Evolutionary conservation across 2,113 vertebrate genomes (phyloP), one percentile per base, ranked within the genome.

Genomic region (Pseudorhombus dupliciocellatus): DNA sequence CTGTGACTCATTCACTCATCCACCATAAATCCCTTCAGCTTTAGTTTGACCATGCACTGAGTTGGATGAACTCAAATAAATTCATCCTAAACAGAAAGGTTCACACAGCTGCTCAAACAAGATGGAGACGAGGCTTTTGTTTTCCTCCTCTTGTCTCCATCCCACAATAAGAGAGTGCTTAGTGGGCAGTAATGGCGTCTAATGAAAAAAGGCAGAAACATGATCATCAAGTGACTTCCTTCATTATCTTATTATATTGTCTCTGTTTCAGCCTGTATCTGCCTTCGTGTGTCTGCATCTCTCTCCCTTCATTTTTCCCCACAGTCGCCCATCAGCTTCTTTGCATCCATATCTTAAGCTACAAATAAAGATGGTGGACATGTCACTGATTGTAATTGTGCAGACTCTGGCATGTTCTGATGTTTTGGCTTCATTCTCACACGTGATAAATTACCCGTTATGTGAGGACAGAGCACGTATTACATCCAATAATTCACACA

Each of bases 121-220:
- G 21, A 42, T 16, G 16, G n/a, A 9, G n/a, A 2, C 20, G 20
- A 66, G 42, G 31, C 24, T 15, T 54, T 54, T 21, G 5, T 9
- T 46, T 5, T 42, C n/a, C 34, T 42, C 18, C 53, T 70, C 20
- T 74, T 7, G 22, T 65, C 48, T 48, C 30, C 42, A 44, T 18
- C 42, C 42, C 42, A 5, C 16, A 18, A 44, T 18, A 44, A 44
- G 18, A 73, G 53, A 53, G 52, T 25, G n/a, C 40, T 28, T 34
- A 51, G 55, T 67, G 60, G 76, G 67, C 71, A 7, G 57, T 59
- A 58, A 67, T 55, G 68, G 70, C 77, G 79, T 73, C 59, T 73
- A 24, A 72, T 64, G 71, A 76, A 78, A 44, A 44, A 44, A 44
- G 42, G 42, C 42, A 48, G n/a, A 12, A n/a, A 15, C 46, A 48